Evolutionary conservation across 2,797 vertebrate genomes (phyloP).

Genomic region (Acrocephalus scirpaceus): DNA sequence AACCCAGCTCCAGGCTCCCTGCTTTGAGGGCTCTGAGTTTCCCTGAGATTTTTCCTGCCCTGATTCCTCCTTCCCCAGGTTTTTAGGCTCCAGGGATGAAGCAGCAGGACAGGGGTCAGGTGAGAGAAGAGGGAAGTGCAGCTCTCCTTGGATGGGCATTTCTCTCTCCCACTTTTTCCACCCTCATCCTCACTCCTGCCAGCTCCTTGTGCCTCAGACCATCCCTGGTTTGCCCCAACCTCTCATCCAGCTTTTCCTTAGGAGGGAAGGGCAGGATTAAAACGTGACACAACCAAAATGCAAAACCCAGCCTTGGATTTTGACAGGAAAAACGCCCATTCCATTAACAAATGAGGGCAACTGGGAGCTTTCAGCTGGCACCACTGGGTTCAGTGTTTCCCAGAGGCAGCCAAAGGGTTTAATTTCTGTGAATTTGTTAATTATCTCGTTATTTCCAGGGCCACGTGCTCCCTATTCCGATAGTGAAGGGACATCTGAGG

Average conservation of each 20-base stretch:
- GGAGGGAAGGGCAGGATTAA: neutral
- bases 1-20: neutral
- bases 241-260: neutral
- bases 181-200: neutral
- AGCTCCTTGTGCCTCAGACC: neutral
- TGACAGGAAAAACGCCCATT: neutral
- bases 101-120: neutral
- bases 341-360: neutral
- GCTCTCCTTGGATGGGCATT: neutral
- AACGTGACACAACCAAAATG: fast-evolving
- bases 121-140: neutral
- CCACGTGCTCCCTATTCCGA: slow-evolving; percentile 53
- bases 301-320: neutral
- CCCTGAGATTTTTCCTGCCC: neutral
- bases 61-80: neutral
- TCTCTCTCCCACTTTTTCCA: neutral
- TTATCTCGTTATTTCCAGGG: slow-evolving; percentile 51
- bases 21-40: neutral
- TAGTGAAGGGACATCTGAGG: slow-evolving; percentile 66
- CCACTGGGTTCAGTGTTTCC: neutral
- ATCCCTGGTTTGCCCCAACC: neutral
- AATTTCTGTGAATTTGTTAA: slow-evolving; percentile 29
- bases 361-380: neutral
- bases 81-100: neutral
- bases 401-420: neutral